A percentile compares a stretch with the other conserved stretches of the same genome.
These are phyloP conservation scores for Cheilosia scutellata DNA, from an alignment of 2,888 invertebrate genomes.

Conservation along the genomic window DNA sequence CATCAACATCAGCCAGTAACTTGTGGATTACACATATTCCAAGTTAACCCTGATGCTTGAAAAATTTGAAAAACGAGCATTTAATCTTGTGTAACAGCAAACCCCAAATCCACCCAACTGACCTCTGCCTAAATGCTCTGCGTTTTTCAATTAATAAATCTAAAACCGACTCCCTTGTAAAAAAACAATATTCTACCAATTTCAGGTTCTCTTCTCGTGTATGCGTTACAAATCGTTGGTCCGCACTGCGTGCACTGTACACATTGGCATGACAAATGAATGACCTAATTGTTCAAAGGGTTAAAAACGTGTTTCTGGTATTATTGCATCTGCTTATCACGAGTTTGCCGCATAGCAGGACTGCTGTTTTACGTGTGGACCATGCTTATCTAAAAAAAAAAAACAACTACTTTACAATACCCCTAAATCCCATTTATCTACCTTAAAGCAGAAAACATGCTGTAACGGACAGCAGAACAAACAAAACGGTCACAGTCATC, in stretches of 20 bases:
- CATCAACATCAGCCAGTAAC: too few species aligned
- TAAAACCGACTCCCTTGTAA: conserved; percentile 10
- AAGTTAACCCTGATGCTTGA: too few species aligned
- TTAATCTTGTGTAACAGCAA: too few species aligned
- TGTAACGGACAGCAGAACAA: conserved; percentile 19
- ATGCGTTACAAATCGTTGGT: conserved; percentile 1
- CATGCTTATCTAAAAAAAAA: conserved; percentile 4
- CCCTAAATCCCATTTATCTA: conserved; percentile 9
- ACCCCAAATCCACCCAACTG: conserved; percentile 1
- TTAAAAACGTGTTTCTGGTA: conserved; percentile 45
- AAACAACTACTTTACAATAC: background rate
- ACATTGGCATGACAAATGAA: conserved; percentile 28
- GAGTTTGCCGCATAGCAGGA: conserved; percentile 47
- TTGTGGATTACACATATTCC: too few species aligned
- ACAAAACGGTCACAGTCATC: background rate
- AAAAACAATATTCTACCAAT: conserved; percentile 4
- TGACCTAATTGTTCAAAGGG: conserved; percentile 32
- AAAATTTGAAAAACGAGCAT: too few species aligned
- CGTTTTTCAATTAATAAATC: conserved; percentile 4
- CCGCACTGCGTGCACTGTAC: background rate
- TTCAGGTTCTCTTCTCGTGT: conserved; percentile 9
- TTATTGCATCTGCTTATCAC: conserved; percentile 53
- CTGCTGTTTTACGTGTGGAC: background rate
- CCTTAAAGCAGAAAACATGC: conserved; percentile 1
- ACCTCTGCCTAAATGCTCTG: conserved; percentile 13